phyloP scores from a whole-genome alignment of 2,888 invertebrate genomes.

The Pardosa pseudoannulata region DNA sequence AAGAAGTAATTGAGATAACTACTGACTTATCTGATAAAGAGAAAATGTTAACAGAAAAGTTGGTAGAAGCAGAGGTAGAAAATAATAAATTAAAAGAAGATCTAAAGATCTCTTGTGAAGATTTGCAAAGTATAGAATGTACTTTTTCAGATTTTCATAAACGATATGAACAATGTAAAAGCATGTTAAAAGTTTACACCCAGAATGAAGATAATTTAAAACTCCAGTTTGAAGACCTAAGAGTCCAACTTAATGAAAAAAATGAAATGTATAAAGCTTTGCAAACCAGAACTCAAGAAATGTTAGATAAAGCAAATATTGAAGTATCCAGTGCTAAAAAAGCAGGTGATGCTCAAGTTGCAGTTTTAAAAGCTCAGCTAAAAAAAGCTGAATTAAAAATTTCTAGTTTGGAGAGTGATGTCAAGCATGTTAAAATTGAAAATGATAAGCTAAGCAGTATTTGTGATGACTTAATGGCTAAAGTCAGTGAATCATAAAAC shows the following conservation, averaged over 20 bases:
- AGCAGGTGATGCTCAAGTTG: constrained; percentile 87
- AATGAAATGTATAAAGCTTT: constrained; percentile 91
- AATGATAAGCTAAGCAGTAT: constrained; percentile 50
- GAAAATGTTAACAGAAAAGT: neutral
- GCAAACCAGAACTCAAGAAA: constrained; percentile 91
- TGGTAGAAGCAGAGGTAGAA: constrained; percentile 22
- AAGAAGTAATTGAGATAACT: neutral
- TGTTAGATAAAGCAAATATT: constrained; percentile 90
- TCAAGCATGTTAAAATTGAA: constrained; percentile 85
- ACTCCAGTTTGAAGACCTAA: constrained; percentile 83
- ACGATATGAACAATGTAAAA: constrained; percentile 82
- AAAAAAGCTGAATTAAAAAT: constrained; percentile 93
- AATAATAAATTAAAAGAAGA: constrained; percentile 49
- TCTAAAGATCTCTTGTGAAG: constrained; percentile 79
- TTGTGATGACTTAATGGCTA: constrained; percentile 65
- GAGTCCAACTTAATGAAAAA: constrained; percentile 85
- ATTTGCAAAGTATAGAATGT: constrained; percentile 82
- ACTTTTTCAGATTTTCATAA: constrained; percentile 84
- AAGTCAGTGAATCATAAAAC: constrained; percentile 48
- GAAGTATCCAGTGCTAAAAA: constrained; percentile 85
- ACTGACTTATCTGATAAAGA: neutral
- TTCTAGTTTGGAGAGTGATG: constrained; percentile 87
- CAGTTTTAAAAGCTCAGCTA: constrained; percentile 89
- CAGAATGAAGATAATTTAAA: constrained; percentile 79
- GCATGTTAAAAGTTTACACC: constrained; percentile 84